Percentiles rank a stretch among this genome's conserved stretches.
phyloP scores from a whole-genome alignment of 2,888 invertebrate genomes.

The Parnassius smintheus region DNA sequence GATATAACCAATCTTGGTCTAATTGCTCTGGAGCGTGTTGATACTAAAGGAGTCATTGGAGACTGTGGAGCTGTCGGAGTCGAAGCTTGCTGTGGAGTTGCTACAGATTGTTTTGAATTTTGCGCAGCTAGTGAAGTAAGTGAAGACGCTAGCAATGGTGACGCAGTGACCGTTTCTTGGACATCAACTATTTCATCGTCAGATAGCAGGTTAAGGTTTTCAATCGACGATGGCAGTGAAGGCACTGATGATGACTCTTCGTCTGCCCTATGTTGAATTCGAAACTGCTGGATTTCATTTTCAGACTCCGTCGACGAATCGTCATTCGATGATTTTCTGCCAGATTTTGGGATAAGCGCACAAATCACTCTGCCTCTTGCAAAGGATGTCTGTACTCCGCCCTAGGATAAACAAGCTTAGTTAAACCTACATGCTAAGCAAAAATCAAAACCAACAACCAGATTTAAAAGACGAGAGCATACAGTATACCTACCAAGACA shows the following conservation, averaged over 20 bases:
- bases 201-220: conserved; percentile 32
- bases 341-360: neutral
- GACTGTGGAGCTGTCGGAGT: neutral
- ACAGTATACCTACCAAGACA: neutral
- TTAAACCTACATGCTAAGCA: too few relatives aligned
- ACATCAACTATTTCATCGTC: conserved; percentile 28
- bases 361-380: neutral
- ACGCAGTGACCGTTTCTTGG: conserved; percentile 13
- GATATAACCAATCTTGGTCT: conserved; percentile 27
- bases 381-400: too few relatives aligned
- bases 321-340: neutral
- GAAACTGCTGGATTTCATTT: conserved; percentile 23
- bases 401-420: too few relatives aligned
- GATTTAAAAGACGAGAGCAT: too few relatives aligned
- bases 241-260: conserved; percentile 21
- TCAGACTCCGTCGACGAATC: conserved; percentile 11
- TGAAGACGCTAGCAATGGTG: conserved; percentile 19
- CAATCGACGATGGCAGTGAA: conserved; percentile 31
- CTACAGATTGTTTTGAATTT: conserved; percentile 27
- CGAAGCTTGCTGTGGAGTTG: conserved; percentile 23
- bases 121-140: conserved; percentile 24
- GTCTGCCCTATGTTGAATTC: conserved; percentile 16
- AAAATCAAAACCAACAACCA: too few relatives aligned
- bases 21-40: conserved; percentile 23
- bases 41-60: neutral